These are phyloP conservation scores for Sinocyclocheilus anophthalmus DNA, from an alignment of 2,113 vertebrate genomes.

Conservation along the genomic window DNA sequence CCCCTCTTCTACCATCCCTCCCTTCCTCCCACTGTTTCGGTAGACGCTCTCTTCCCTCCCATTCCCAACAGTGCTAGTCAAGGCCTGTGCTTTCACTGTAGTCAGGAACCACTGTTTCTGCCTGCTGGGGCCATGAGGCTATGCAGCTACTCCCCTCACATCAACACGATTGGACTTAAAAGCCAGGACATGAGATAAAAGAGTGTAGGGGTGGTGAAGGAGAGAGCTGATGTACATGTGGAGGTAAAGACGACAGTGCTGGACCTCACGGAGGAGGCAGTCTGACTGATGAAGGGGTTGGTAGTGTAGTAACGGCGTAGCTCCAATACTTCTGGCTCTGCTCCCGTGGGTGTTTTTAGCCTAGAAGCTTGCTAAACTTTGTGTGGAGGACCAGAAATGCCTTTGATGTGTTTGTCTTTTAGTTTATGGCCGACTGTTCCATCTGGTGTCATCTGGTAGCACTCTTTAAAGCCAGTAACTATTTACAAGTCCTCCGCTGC, in stretches of 20 bases:
- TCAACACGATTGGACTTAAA: constrained; percentile 44
- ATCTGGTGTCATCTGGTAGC: constrained; percentile 74
- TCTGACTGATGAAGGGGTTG: constrained; percentile 24
- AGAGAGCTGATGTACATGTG: constrained; percentile 3
- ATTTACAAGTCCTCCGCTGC: constrained; percentile 67
- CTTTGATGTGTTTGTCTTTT: constrained; percentile 72
- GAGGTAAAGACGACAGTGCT: constrained; percentile 23
- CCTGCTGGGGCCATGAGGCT: constrained; percentile 60
- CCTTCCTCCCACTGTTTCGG: constrained; percentile 42
- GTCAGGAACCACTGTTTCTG: constrained; percentile 62
- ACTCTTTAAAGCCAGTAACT: constrained; percentile 71
- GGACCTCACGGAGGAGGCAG: constrained; percentile 18
- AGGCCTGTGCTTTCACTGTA: constrained; percentile 62
- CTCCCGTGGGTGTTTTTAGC: constrained; percentile 56
- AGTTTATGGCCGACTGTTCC: constrained; percentile 69
- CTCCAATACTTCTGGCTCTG: constrained; percentile 47
- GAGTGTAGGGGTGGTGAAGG: neutral
- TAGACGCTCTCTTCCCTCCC: constrained; percentile 61
- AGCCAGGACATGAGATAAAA: constrained; percentile 38
- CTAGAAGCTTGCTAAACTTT: constrained; percentile 58
- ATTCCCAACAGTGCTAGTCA: constrained; percentile 61
- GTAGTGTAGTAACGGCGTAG: constrained; percentile 10
- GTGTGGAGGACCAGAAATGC: constrained; percentile 60
- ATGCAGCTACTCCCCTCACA: constrained; percentile 62
- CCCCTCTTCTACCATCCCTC: constrained; percentile 37